Base-by-base conservation (phyloP, 2,888 invertebrate species). In the Hecatera dysodea region DNA sequence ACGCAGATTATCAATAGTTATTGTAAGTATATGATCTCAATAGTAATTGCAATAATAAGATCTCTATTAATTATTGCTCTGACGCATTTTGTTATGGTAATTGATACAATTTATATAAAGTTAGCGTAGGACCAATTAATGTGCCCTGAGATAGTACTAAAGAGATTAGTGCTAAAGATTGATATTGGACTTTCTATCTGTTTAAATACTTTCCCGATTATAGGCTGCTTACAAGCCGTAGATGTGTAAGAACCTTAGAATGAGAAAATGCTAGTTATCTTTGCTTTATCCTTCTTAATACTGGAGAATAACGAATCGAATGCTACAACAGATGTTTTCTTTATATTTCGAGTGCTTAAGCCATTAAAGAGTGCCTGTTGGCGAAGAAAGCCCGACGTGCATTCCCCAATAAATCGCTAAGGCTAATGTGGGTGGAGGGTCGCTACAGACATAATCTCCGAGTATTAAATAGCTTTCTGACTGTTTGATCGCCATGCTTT, bases 341-440 rank as follows among this genome's bases (percentile, higher is more conserved):
- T 53, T 15, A 29, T 60, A 52, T 61, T 33, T 46, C 11, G 19
- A 48, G 39, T 17, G 57, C 22, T 29, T 36, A 33, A 67, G 29
- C 39, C 39, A 69, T 77, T 33, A 29, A n/a, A 77, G 33, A 48
- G 15, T 59, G 9, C 52, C 46, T 59, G 65, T 57, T 61, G 42
- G 42, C 39, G 22, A 76, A 44, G 67, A 80, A 61, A 75, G 24
- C 50, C 0, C 27, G 17, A 46, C 27, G 29, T 52, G 39, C 19
- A 19, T 36, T 56, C 12, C 22, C n/a, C n/a, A n/a, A 62, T 81
- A 81, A 62, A 81, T 81, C 36, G 48, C 48, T n/a, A n/a, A n/a
- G 22, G 8, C 24, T 68, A 53, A 68, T 81, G 57, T 19, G 55
- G 50, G 57, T 19, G 55, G 50, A 75, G 29, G 55, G n/a, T 29